A percentile compares a stretch with the other conserved stretches of the same genome.
Evolutionary conservation across 35 echinoderm and acorn worm genomes (phyloP).

Genomic region (Ptychodera flava): DNA sequence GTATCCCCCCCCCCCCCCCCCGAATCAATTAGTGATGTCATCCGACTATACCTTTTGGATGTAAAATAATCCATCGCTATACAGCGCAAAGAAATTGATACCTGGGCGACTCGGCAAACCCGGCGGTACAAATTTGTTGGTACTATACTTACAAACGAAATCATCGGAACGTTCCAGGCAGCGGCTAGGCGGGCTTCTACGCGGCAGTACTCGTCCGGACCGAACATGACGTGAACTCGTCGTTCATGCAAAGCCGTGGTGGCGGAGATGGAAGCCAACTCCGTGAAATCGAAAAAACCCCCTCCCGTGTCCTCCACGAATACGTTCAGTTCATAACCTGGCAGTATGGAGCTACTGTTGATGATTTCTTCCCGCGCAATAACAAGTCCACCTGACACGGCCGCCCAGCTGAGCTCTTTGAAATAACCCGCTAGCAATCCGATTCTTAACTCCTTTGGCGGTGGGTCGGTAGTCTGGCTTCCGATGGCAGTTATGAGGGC

Average conservation of each 20-base stretch:
- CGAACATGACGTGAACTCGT: slow-evolving; percentile 72
- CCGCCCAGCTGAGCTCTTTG: neutral
- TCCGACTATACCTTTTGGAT: too few species aligned
- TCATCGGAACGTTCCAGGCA: slow-evolving; percentile 90
- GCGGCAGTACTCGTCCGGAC: slow-evolving; percentile 64
- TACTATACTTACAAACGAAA: slow-evolving; percentile 90
- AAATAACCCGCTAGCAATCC: neutral
- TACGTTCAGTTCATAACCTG: slow-evolving; percentile 27
- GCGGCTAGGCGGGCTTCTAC: slow-evolving; percentile 66
- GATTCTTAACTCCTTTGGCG: neutral
- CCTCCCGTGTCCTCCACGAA: slow-evolving; percentile 29
- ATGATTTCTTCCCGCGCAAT: slow-evolving; percentile 47
- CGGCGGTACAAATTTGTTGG: too few species aligned
- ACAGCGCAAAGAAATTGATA: too few species aligned
- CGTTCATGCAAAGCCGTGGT: slow-evolving; percentile 53
- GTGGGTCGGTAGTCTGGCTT: neutral
- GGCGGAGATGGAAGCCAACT: slow-evolving; percentile 33
- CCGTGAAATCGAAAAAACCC: slow-evolving; percentile 4
- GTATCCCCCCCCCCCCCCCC: too few species aligned
- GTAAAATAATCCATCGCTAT: too few species aligned
- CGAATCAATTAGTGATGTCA: too few species aligned
- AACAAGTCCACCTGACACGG: neutral
- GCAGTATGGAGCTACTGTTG: slow-evolving; percentile 37
- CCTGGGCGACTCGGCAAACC: too few species aligned
- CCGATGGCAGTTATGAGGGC: neutral